Conservation (phyloP, 2,797 vertebrate species). For the Hozukius guyotensis region DNA sequence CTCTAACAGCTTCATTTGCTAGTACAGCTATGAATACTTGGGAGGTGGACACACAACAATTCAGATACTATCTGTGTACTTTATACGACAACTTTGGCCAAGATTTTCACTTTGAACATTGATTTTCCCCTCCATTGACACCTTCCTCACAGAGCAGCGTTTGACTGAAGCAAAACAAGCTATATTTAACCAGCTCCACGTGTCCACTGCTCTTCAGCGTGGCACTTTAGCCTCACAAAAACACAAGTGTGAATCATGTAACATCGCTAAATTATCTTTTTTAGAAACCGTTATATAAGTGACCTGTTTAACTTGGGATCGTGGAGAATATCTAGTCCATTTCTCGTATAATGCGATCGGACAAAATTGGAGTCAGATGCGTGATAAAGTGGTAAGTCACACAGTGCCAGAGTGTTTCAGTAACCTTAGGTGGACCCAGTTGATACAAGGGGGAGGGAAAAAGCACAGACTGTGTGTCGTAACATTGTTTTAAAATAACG, state of each 20-base stretch:
- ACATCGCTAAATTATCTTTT: slow-evolving; percentile 21
- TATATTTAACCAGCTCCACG: slow-evolving; percentile 57
- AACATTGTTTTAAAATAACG: not conserved
- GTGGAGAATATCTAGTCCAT: slow-evolving; percentile 4
- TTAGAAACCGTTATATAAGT: slow-evolving; percentile 24
- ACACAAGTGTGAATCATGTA: slow-evolving; percentile 47
- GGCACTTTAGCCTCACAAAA: slow-evolving; percentile 48
- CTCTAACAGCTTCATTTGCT: slow-evolving; percentile 22
- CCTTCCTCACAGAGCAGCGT: slow-evolving; percentile 20
- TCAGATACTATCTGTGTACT: not conserved
- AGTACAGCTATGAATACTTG: not conserved
- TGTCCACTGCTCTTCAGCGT: slow-evolving; percentile 43
- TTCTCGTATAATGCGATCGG: slow-evolving; percentile 25
- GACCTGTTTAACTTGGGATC: slow-evolving; percentile 16
- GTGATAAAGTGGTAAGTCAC: not conserved
- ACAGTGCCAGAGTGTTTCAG: not conserved
- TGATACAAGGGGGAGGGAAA: not conserved
- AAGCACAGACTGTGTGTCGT: not conserved
- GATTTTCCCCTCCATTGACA: not conserved
- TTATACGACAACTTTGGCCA: slow-evolving; percentile 5
- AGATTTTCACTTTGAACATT: slow-evolving; percentile 14
- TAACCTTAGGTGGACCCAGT: not conserved
- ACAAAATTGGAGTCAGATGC: slow-evolving; percentile 33
- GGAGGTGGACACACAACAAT: not conserved
- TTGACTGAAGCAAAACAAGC: slow-evolving; percentile 46